Percentiles rank a stretch among this genome's conserved stretches.
Evolutionary conservation across 2,113 vertebrate genomes (phyloP).

Genomic region (Benitochromis conjunctus): DNA sequence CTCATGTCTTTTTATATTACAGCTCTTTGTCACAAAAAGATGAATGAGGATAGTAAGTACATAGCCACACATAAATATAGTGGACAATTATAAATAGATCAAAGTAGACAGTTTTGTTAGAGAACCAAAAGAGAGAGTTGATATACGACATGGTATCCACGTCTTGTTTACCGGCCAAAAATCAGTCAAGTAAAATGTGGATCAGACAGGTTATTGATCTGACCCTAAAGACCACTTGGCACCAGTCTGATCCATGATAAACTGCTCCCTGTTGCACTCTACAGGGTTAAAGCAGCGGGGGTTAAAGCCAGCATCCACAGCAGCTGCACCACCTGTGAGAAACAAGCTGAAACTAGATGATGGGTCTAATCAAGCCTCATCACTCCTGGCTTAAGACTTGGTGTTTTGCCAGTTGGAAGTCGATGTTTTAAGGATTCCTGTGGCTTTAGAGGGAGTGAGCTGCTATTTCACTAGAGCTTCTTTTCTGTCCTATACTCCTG

Average conservation of each 20-base stretch:
- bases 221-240: neutral
- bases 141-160: neutral
- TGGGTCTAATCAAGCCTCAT: neutral
- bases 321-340: slow-evolving; percentile 1
- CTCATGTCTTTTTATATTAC: neutral
- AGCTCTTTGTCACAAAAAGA: neutral
- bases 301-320: neutral
- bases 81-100: neutral
- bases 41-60: neutral
- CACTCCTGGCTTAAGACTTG: neutral
- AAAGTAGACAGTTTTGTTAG: neutral
- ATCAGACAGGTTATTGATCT: neutral
- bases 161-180: neutral
- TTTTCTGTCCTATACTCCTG: neutral
- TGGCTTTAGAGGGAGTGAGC: neutral
- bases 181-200: neutral
- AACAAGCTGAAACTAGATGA: neutral
- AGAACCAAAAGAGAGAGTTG: neutral
- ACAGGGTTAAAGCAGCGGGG: neutral
- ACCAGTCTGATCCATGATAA: neutral
- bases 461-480: neutral
- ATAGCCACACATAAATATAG: neutral
- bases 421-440: slow-evolving; percentile 3
- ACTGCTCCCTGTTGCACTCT: neutral
- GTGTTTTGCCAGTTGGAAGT: neutral